A percentile compares a stretch with the other conserved stretches of the same genome.
These are phyloP conservation scores for Oophaga sylvatica DNA, from an alignment of 2,797 vertebrate species.

Conservation along the genomic window DNA sequence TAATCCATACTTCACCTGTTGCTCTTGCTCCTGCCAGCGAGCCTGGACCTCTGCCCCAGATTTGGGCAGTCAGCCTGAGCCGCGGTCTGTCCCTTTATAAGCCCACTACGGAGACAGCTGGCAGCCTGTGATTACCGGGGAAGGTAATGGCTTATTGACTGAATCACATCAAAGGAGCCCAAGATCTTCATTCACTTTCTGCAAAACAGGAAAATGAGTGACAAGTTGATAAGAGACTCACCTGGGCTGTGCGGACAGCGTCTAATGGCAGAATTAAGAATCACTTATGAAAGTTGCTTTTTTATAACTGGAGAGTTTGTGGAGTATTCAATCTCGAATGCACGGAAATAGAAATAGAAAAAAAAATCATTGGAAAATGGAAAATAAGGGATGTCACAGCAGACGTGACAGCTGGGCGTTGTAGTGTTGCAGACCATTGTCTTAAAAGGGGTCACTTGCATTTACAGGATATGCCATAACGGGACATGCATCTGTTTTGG, in stretches of 20 bases:
- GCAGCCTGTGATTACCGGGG: constrained; percentile 40
- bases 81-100: constrained; percentile 30
- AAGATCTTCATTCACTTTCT: constrained; percentile 43
- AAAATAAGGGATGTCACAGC: too few relatives aligned
- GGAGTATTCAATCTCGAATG: neutral
- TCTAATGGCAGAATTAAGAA: constrained; percentile 34
- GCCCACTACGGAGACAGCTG: constrained; percentile 35
- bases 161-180: constrained; percentile 50
- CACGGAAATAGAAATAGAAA: neutral
- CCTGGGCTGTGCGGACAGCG: neutral
- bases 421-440: too few relatives aligned
- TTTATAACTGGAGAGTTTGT: neutral
- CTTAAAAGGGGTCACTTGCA: too few relatives aligned
- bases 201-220: constrained; percentile 36
- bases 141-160: constrained; percentile 57
- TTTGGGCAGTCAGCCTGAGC: constrained; percentile 29
- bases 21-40: neutral
- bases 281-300: constrained; percentile 18
- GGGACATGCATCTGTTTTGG: too few relatives aligned
- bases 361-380: too few relatives aligned
- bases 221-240: constrained; percentile 44
- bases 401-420: too few relatives aligned
- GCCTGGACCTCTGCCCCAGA: neutral
- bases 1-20: neutral
- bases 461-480: too few relatives aligned